A percentile compares a stretch with the other conserved stretches of the same genome.
Conservation (phyloP, 2,113 vertebrate genomes). For the Mirounga angustirostris region DNA sequence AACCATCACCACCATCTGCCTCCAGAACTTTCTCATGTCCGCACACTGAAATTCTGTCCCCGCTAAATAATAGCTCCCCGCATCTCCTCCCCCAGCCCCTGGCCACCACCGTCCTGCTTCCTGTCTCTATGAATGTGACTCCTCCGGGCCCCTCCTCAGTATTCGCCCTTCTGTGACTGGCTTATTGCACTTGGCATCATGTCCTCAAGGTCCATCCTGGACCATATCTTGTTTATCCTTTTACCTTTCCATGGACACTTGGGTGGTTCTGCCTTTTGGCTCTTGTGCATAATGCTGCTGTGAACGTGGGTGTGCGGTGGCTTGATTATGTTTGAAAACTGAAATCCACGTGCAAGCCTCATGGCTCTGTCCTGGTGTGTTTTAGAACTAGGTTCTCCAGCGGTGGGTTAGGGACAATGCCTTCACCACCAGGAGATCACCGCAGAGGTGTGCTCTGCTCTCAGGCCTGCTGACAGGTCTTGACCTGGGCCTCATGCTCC, state of each 20-base stretch:
- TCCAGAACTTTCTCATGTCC: not conserved
- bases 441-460: not conserved
- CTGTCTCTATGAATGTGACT: not conserved
- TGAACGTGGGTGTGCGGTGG: not conserved
- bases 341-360: not conserved
- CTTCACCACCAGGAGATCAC: not conserved
- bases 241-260: accelerated
- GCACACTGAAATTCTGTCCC: not conserved
- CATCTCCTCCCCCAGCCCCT: accelerated
- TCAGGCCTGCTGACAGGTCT: not conserved
- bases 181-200: accelerated
- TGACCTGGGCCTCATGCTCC: not conserved
- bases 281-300: no score
- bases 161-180: not conserved
- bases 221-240: accelerated
- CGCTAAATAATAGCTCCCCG: accelerated
- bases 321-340: not conserved
- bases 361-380: not conserved
- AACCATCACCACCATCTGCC: accelerated
- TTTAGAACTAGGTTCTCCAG: not conserved
- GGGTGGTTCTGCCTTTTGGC: not conserved
- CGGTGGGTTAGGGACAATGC: not conserved
- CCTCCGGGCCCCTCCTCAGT: accelerated
- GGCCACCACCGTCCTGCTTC: not conserved
- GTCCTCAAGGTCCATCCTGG: not conserved